Evolutionary conservation across 1,140 invertebrate species (phyloP).

Genomic region (Sesamia nonagrioides): DNA sequence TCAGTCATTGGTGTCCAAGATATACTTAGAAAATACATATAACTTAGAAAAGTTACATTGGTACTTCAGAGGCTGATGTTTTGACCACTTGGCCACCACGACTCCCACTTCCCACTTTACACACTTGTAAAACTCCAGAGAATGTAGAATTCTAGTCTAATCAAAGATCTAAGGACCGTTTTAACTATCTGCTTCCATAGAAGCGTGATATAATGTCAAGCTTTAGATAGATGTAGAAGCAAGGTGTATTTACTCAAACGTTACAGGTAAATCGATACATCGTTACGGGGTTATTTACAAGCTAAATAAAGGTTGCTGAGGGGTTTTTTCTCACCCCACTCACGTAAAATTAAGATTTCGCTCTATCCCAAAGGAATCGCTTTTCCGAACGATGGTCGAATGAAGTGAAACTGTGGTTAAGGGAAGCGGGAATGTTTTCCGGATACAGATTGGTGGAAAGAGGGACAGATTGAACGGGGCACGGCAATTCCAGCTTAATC

Average conservation of each 20-base stretch:
- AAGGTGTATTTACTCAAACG: slow-evolving; percentile 4
- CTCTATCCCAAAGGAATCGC: slow-evolving; percentile 14
- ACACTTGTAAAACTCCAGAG: too few relatives aligned
- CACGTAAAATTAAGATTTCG: slow-evolving; percentile 43
- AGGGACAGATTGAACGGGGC: background rate
- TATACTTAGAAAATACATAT: too few relatives aligned
- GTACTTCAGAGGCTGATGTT: too few relatives aligned
- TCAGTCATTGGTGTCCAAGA: too few relatives aligned
- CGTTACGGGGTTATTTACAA: slow-evolving; percentile 12
- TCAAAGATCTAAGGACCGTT: too few relatives aligned
- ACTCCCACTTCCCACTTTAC: too few relatives aligned
- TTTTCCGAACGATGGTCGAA: slow-evolving; percentile 29
- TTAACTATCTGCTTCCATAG: background rate
- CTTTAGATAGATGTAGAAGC: background rate
- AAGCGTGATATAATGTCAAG: background rate
- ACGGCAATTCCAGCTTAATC: background rate
- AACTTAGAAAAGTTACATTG: too few relatives aligned
- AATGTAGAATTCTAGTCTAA: too few relatives aligned
- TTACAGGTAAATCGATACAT: slow-evolving; percentile 25
- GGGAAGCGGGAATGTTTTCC: slow-evolving; percentile 2
- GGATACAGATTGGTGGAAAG: background rate
- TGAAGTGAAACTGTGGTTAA: slow-evolving; percentile 8
- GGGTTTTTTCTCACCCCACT: slow-evolving; percentile 7
- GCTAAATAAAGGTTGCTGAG: slow-evolving; percentile 29
- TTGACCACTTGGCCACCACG: too few relatives aligned